These are phyloP conservation scores for Patella depressa DNA, from an alignment of 2,888 invertebrate genomes.

Conservation along the genomic window DNA sequence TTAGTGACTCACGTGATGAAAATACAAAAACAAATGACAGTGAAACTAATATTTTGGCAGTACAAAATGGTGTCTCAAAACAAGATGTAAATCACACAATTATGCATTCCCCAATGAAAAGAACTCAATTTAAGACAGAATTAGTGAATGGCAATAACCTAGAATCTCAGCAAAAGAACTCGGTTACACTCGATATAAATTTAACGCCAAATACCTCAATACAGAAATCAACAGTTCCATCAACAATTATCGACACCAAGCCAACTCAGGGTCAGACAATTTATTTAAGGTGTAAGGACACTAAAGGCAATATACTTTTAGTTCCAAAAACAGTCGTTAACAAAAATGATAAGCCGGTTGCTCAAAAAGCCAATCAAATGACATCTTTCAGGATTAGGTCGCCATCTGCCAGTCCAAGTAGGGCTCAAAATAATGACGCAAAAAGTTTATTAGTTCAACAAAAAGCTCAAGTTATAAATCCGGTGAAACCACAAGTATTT, in stretches of 20 bases:
- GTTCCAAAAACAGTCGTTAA: slow-evolving; percentile 39
- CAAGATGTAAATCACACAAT: background rate
- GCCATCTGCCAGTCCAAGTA: background rate
- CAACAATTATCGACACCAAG: too few relatives aligned
- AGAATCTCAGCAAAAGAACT: too few relatives aligned
- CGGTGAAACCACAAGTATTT: background rate
- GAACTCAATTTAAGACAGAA: background rate
- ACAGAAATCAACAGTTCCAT: background rate
- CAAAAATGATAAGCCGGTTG: background rate
- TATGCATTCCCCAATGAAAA: background rate
- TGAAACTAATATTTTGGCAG: background rate
- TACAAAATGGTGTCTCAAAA: background rate
- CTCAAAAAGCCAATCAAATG: background rate
- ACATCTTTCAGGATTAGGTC: background rate
- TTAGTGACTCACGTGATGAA: too few relatives aligned
- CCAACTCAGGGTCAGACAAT: slow-evolving; percentile 29
- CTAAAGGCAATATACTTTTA: slow-evolving; percentile 56
- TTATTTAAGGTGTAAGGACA: slow-evolving; percentile 53
- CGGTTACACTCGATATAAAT: background rate
- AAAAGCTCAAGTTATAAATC: too few relatives aligned
- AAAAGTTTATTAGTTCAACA: background rate
- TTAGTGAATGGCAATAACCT: too few relatives aligned
- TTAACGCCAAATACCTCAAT: background rate
- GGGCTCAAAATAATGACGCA: background rate
- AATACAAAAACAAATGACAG: background rate